A percentile compares a stretch with the other conserved stretches of the same genome.
Conservation (phyloP, 2,888 invertebrate species). For the Calameuta idolon region DNA sequence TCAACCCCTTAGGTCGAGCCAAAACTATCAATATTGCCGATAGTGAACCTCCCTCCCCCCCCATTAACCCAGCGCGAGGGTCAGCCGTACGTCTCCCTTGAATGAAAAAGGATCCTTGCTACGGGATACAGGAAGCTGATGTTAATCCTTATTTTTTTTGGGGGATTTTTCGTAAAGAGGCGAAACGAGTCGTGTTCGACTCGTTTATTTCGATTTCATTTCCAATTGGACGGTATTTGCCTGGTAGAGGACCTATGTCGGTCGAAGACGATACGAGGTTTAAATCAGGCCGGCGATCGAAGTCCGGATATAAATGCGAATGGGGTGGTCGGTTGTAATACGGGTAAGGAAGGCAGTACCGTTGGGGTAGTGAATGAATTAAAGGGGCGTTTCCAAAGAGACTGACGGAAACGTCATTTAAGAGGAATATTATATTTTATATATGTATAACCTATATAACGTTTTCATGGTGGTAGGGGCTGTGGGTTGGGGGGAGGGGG, state of each 20-base stretch:
- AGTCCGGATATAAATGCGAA: background rate
- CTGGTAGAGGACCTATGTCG: background rate
- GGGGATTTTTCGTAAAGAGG: background rate
- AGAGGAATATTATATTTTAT: too few relatives aligned
- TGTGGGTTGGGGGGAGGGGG: too few relatives aligned
- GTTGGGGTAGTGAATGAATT: background rate
- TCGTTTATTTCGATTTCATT: background rate
- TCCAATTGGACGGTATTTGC: background rate
- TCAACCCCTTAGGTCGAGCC: conserved; percentile 11
- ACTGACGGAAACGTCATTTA: too few relatives aligned
- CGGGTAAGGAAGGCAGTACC: background rate
- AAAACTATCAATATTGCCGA: conserved; percentile 34
- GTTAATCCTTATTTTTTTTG: background rate
- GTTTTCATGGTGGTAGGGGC: too few relatives aligned
- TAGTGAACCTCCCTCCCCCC: conserved; percentile 2
- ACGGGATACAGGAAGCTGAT: background rate
- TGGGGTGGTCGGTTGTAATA: background rate
- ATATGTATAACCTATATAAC: too few relatives aligned
- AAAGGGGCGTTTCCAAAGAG: too few relatives aligned
- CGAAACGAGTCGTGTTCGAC: background rate
- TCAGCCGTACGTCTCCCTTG: background rate
- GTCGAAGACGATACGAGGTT: background rate
- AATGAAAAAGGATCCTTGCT: background rate
- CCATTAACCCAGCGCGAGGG: conserved; percentile 17
- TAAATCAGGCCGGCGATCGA: background rate